phyloP scores from a whole-genome alignment of 2,888 invertebrate genomes.

The Tipula confusa region DNA sequence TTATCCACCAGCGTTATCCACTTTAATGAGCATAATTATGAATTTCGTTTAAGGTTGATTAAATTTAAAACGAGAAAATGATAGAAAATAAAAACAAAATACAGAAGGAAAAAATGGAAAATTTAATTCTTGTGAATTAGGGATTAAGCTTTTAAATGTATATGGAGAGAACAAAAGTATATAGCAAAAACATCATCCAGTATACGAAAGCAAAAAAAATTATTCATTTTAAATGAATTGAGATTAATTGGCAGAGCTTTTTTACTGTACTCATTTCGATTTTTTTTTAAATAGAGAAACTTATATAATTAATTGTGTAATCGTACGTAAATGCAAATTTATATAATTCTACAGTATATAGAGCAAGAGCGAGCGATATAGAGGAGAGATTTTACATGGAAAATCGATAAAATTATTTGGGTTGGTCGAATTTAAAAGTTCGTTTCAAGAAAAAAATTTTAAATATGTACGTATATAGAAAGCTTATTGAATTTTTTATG shows the following conservation, averaged over 20 bases:
- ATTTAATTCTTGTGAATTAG: neutral
- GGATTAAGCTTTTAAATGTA: neutral
- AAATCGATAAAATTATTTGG: neutral
- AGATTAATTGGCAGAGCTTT: neutral
- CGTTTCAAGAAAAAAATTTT: neutral
- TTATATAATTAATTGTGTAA: neutral
- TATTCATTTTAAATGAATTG: constrained; percentile 20
- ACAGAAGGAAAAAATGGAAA: neutral
- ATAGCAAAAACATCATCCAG: neutral
- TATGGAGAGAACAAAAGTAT: neutral
- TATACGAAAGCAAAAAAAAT: neutral
- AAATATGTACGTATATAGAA: neutral
- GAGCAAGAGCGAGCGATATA: neutral
- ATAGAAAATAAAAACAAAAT: neutral
- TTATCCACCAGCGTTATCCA: neutral
- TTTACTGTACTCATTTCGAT: neutral
- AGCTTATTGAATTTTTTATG: neutral
- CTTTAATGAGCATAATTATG: constrained; percentile 12
- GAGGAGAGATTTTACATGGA: neutral
- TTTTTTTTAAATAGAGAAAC: neutral
- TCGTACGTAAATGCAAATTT: constrained; percentile 3
- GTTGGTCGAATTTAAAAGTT: neutral
- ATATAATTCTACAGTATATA: neutral
- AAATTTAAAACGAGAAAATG: neutral
- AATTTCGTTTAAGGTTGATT: neutral